A percentile compares a stretch with the other conserved stretches of the same genome.
phyloP scores from a whole-genome alignment of 1,140 invertebrate species.

The Drusus annulatus region DNA sequence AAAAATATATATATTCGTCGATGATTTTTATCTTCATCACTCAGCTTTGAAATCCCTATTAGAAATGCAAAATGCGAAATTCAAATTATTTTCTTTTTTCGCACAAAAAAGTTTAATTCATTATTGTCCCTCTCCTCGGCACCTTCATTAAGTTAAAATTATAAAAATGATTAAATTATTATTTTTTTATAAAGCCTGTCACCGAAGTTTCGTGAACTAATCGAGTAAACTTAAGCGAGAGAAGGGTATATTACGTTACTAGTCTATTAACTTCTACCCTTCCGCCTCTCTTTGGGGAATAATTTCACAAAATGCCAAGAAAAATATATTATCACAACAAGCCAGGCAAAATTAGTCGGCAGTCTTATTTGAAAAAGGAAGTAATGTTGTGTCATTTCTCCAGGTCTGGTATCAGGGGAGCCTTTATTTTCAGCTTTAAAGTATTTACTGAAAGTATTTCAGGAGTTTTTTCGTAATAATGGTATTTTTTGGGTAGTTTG shows the following conservation, averaged over 20 bases:
- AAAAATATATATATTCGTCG: too few species aligned
- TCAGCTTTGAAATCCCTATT: too few species aligned
- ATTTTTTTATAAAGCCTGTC: neutral
- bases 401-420: too few species aligned
- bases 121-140: neutral
- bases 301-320: slow-evolving; percentile 29
- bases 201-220: neutral
- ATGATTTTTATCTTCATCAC: too few species aligned
- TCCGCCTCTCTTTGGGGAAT: slow-evolving; percentile 4
- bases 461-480: too few species aligned
- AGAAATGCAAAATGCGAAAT: too few species aligned
- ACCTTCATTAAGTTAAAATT: neutral
- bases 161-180: too few species aligned
- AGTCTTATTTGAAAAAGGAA: neutral
- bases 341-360: neutral
- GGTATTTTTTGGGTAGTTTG: too few species aligned
- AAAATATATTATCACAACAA: slow-evolving; percentile 14
- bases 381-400: neutral
- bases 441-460: too few species aligned
- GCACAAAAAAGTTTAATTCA: too few species aligned
- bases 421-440: too few species aligned
- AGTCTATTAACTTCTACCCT: slow-evolving; percentile 22
- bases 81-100: too few species aligned
- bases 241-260: slow-evolving; percentile 18
- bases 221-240: slow-evolving; percentile 1